A percentile compares a stretch with the other conserved stretches of the same genome.
These are phyloP conservation scores for Prionace glauca DNA, from an alignment of 2,797 vertebrate species.

Conservation along the genomic window DNA sequence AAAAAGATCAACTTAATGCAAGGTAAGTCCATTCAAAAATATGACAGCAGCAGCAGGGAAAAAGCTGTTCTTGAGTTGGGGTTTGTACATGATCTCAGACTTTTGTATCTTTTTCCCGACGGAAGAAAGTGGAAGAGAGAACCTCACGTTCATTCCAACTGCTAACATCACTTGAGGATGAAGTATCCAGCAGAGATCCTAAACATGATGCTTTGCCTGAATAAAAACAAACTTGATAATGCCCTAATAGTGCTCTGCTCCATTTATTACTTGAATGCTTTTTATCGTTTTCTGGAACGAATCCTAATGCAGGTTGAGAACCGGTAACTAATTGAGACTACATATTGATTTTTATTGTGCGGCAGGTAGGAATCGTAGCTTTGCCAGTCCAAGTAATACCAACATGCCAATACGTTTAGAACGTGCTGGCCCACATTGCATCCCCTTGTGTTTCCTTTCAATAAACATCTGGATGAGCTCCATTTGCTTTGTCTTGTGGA, in stretches of 20 bases:
- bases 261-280: not conserved
- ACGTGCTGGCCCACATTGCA: not conserved
- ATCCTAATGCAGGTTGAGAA: not conserved
- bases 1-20: no score
- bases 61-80: no score
- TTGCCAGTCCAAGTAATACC: not conserved
- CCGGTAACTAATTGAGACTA: not conserved
- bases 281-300: not conserved
- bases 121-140: no score
- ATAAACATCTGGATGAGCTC: not conserved
- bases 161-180: not conserved
- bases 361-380: not conserved
- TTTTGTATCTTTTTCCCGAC: no score
- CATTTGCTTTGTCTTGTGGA: not conserved
- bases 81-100: no score
- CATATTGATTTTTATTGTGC: conserved; percentile 1
- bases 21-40: no score
- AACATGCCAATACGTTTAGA: not conserved
- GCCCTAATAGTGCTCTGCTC: not conserved
- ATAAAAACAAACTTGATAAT: not conserved
- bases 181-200: not conserved
- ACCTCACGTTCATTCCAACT: not conserved
- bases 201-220: not conserved
- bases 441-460: not conserved
- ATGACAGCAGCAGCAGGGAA: no score